phyloP scores from a whole-genome alignment of 2,888 invertebrate genomes.

The Petrophora chlorosata region DNA sequence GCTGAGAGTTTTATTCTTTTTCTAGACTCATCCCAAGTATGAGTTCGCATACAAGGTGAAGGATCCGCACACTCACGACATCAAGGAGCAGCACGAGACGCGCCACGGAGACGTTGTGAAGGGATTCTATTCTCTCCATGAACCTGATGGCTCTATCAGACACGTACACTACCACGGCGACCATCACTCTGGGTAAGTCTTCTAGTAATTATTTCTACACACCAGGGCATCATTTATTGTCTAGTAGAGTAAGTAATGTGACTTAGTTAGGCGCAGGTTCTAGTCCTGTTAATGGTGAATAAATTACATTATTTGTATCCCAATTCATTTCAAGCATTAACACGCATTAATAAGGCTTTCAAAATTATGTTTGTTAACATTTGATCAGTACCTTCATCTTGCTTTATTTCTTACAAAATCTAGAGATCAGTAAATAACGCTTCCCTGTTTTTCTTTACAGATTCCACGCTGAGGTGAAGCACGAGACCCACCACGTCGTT shows the following conservation, averaged over 20 bases:
- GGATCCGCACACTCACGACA: conserved; percentile 72
- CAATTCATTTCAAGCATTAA: too few species aligned
- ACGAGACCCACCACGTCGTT: conserved; percentile 51
- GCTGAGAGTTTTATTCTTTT: neutral
- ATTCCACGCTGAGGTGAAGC: conserved; percentile 56
- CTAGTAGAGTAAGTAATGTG: too few species aligned
- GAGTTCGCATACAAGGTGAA: conserved; percentile 72
- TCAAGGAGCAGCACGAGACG: conserved; percentile 69
- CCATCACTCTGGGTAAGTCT: conserved; percentile 58
- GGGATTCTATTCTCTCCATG: conserved; percentile 66
- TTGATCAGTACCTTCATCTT: too few species aligned
- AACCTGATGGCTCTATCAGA: conserved; percentile 67
- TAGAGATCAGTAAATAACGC: too few species aligned
- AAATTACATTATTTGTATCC: too few species aligned
- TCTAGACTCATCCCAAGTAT: conserved; percentile 66
- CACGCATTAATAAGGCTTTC: too few species aligned
- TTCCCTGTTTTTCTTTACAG: conserved; percentile 43
- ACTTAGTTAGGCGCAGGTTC: too few species aligned
- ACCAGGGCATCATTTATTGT: too few species aligned
- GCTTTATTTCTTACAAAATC: too few species aligned
- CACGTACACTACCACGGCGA: conserved; percentile 70
- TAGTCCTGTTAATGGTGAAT: too few species aligned
- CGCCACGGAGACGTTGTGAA: conserved; percentile 71
- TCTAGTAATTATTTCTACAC: neutral
- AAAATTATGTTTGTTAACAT: too few species aligned